Percentiles rank a stretch among this genome's conserved stretches.
Evolutionary conservation across 2,888 invertebrate genomes (phyloP).

Genomic region (Rotaria macrura): DNA sequence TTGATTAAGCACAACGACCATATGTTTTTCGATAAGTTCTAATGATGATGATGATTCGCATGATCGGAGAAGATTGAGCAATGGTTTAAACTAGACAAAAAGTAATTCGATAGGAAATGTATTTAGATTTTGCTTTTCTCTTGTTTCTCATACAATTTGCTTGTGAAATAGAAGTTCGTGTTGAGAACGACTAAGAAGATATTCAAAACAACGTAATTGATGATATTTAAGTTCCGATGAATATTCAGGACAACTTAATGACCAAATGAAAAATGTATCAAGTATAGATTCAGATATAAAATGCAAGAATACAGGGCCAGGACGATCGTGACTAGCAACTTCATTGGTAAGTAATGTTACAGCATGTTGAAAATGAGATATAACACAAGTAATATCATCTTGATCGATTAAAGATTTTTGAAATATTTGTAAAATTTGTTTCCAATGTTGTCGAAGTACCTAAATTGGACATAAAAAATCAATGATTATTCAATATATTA

Average conservation of each 20-base stretch:
- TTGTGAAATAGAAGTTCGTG: not conserved
- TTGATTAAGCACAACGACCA: slow-evolving; percentile 75
- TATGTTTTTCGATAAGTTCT: slow-evolving; percentile 67
- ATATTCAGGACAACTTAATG: slow-evolving; percentile 62
- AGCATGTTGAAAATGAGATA: slow-evolving; percentile 82
- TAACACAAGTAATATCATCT: slow-evolving; percentile 78
- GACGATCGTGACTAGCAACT: slow-evolving; percentile 38
- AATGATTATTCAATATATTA: not conserved
- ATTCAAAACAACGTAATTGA: slow-evolving; percentile 74
- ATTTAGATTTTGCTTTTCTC: slow-evolving; percentile 51
- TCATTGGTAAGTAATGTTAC: slow-evolving; percentile 71
- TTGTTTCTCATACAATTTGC: not conserved
- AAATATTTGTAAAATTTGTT: slow-evolving; percentile 75
- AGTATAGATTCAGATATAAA: slow-evolving; percentile 73
- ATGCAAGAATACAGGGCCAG: slow-evolving; percentile 63
- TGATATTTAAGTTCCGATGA: slow-evolving; percentile 71
- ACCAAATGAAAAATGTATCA: slow-evolving; percentile 76
- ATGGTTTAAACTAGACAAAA: slow-evolving; percentile 9
- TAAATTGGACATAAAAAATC: slow-evolving; percentile 42
- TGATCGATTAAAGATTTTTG: slow-evolving; percentile 51
- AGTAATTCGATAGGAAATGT: slow-evolving; percentile 64
- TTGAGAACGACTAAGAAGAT: slow-evolving; percentile 43
- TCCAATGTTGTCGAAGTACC: slow-evolving; percentile 86
- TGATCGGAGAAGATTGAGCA: not conserved
- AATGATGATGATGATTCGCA: slow-evolving; percentile 6